These are phyloP conservation scores for Heliopora coerulea DNA, from an alignment of 92 coral and sea anemone genomes.

Conservation along the genomic window DNA sequence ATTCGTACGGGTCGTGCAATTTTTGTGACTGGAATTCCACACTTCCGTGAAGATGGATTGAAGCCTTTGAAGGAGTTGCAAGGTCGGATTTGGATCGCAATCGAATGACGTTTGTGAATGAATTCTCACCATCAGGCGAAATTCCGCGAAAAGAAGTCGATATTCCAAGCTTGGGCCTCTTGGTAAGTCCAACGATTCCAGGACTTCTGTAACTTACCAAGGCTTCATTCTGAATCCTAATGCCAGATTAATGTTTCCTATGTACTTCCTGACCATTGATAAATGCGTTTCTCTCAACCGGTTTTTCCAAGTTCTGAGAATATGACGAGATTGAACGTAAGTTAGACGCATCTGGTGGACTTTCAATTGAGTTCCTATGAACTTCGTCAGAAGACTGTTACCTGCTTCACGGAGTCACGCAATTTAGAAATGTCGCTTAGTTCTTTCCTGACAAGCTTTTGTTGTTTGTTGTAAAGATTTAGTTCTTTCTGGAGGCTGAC, in stretches of 20 bases:
- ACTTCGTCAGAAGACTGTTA: neutral
- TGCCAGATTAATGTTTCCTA: neutral
- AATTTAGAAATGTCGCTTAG: conserved; percentile 82
- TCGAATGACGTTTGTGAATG: conserved; percentile 3
- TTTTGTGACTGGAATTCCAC: too few relatives aligned
- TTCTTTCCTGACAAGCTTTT: conserved; percentile 67
- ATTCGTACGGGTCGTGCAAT: too few relatives aligned
- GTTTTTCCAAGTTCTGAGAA: neutral
- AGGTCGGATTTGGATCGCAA: neutral
- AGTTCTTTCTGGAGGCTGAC: conserved; percentile 79
- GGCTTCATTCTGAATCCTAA: neutral
- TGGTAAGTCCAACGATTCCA: neutral
- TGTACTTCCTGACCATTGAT: neutral
- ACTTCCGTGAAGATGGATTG: too few relatives aligned
- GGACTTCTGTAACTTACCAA: neutral
- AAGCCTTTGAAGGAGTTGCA: neutral
- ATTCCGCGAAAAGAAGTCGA: neutral
- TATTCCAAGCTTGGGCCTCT: neutral
- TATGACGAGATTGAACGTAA: neutral
- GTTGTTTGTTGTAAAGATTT: conserved; percentile 66
- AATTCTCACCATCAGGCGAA: neutral
- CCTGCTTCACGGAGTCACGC: conserved; percentile 62
- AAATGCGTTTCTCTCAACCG: neutral
- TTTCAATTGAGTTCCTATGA: neutral
- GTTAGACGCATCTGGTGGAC: neutral